Percentiles rank a stretch among this genome's conserved stretches.
These are phyloP conservation scores for Stomatorhinus walkeri DNA, from an alignment of 2,797 vertebrate species.

Conservation along the genomic window DNA sequence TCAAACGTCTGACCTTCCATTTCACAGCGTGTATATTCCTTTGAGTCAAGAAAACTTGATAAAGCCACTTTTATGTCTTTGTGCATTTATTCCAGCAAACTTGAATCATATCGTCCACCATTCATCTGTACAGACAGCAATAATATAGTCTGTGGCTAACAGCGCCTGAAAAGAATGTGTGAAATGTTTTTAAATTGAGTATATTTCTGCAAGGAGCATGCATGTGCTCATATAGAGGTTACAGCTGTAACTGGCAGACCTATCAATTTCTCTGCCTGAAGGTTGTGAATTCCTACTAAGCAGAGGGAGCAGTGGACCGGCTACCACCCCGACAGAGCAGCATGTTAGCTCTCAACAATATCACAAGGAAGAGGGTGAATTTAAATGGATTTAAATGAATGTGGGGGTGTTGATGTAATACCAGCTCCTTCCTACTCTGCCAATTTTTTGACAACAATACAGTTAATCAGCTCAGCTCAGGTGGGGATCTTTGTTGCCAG, in stretches of 20 bases:
- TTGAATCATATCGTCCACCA: background rate
- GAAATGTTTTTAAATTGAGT: background rate
- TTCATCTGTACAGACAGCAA: background rate
- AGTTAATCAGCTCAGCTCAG: slow-evolving; percentile 3
- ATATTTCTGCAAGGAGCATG: background rate
- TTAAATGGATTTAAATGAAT: background rate
- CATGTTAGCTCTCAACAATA: background rate
- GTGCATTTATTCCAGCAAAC: background rate
- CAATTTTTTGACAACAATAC: background rate
- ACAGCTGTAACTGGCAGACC: background rate
- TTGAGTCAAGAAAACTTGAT: background rate
- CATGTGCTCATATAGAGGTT: background rate
- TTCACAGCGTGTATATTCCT: background rate
- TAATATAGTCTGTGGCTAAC: background rate
- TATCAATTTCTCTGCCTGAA: background rate
- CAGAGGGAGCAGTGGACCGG: background rate
- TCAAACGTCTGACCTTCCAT: background rate
- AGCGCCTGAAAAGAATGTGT: background rate
- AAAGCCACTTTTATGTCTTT: background rate
- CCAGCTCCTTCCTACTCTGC: background rate
- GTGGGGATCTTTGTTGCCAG: background rate
- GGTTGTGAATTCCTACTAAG: background rate
- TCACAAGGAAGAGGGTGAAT: background rate
- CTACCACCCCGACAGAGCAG: background rate
- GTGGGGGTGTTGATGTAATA: background rate